Conservation (phyloP, 1,140 invertebrate species). For the Cataglyphis hispanica region DNA sequence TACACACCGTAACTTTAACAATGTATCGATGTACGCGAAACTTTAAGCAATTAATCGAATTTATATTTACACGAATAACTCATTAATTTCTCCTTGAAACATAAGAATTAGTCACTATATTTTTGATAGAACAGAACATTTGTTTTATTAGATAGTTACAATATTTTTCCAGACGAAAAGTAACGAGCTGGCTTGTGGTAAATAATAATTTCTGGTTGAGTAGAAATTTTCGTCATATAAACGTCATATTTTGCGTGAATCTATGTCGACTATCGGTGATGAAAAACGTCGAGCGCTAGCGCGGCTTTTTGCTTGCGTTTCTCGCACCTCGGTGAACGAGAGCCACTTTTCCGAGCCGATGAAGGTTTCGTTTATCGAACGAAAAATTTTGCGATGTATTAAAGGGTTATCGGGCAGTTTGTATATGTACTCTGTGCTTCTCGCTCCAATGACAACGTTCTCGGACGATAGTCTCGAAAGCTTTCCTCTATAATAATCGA, state of each 20-base stretch:
- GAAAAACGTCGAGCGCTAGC: slow-evolving; percentile 7
- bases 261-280: background rate
- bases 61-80: slow-evolving; percentile 3
- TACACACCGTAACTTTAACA: background rate
- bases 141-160: background rate
- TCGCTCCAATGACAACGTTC: slow-evolving; percentile 3
- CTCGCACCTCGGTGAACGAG: background rate
- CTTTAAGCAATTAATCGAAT: slow-evolving; percentile 33
- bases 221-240: slow-evolving; percentile 12
- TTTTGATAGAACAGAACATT: background rate
- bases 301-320: slow-evolving; percentile 17
- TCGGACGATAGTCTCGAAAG: slow-evolving; percentile 57
- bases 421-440: background rate
- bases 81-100: background rate
- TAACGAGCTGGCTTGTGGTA: background rate
- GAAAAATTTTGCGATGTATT: slow-evolving; percentile 55
- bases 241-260: slow-evolving; percentile 12
- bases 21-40: slow-evolving; percentile 9
- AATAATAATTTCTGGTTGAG: slow-evolving; percentile 11
- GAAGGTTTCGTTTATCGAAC: slow-evolving; percentile 50
- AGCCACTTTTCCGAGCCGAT: slow-evolving; percentile 56
- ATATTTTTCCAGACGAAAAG: background rate
- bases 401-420: slow-evolving; percentile 40
- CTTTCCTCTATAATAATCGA: slow-evolving; percentile 19
- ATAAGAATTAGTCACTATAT: background rate